Evolutionary conservation across 2,888 invertebrate genomes (phyloP), one percentile per base, ranked within the genome.

Genomic region (Eupithecia insigniata): DNA sequence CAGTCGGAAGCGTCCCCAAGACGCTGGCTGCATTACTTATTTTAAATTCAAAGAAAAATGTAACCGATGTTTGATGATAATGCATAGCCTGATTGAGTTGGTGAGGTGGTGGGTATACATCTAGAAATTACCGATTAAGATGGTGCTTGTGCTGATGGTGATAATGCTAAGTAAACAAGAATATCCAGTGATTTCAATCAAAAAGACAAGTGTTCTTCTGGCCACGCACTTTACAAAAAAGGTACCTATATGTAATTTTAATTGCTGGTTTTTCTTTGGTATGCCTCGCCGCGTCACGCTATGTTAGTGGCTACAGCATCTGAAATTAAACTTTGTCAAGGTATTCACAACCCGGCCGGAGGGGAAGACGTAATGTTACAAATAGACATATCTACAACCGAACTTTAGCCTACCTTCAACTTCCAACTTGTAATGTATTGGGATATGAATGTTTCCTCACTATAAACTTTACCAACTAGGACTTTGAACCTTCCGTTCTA

Each of bases 351-450:
- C 71, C 73, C 71, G 68, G 43, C 64, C 58, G 66, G 62, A 70
- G 75, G 73, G 73, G 69, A 66, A 61, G 67, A 83, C 83, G 83
- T 82, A 81, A 84, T 81, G 83, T 81, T 81, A 81, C 85, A 83
- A 82, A 83, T 83, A 83, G 82, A 87, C 84, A 86, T 85, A 85
- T 87, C 84, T 83, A 83, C 83, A 83, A 78, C 69, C 32, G 69
- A 83, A 75, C 68, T 75, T 74, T 58, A 82, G 82, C 83, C 80
- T 81, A 79, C 80, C 78, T 79, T 73, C 67, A 67, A 73, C 73
- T 73, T 60, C 64, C 60, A 67, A 69, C 69, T 66, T 67, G 67
- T 70, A 64, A 64, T 64, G 73, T 67, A 67, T 67, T 70, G 67
- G 51, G 71, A 55, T 71, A 64, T 67, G 58, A 72, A 68, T 65